Base-by-base conservation (phyloP, 1,140 invertebrate species). In the Armadillidium nasatum region DNA sequence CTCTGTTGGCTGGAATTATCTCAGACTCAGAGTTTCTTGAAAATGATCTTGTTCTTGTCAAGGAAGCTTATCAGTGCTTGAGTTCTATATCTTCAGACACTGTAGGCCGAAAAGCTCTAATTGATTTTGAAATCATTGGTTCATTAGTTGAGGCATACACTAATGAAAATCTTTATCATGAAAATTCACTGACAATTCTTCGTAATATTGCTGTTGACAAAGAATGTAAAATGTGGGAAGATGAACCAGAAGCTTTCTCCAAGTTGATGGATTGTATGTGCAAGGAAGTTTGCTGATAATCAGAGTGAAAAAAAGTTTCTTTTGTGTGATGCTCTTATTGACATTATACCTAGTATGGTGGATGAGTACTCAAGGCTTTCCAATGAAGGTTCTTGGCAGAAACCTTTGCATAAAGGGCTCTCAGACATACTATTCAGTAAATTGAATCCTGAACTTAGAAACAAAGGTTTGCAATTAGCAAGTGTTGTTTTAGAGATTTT, bases 271-370 rank as follows among this genome's bases (percentile, higher is more conserved):
- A 93, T 80, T 91, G 93, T 85, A 91, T 95, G 76, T 88, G 92
- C 4, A 83, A 93, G 9, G 93, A 95, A 83, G n/a, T 95, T 95
- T 87, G 91, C 93, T 82, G 92, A 90, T 0, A 93, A 95, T 84
- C 89, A 94, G 73, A 91, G 90, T 21, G 92, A 95, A 82, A 86
- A 91, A 73, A 96, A 96, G 84, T 96, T 95, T 86, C 91, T 95
- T 83, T 84, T 95, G 11, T 93, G 91, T 81, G 86, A 87, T 3
- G 90, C 93, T 76, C 84, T 95, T 15, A 89, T 91, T 81, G 89
- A 90, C 21, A 85, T 95, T 21, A 82, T 95, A 9, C 88, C 88
- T 74, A 93, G 90, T 76, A 92, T 91, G 81, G 82, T 76, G 71
- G 43, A 23, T 13, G 50, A 60, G 19, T 60, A 15, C 7, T 44